Evolutionary conservation across 2,113 vertebrate genomes (phyloP), one percentile per base, ranked within the genome.

Genomic region (Bujurquina vittata): DNA sequence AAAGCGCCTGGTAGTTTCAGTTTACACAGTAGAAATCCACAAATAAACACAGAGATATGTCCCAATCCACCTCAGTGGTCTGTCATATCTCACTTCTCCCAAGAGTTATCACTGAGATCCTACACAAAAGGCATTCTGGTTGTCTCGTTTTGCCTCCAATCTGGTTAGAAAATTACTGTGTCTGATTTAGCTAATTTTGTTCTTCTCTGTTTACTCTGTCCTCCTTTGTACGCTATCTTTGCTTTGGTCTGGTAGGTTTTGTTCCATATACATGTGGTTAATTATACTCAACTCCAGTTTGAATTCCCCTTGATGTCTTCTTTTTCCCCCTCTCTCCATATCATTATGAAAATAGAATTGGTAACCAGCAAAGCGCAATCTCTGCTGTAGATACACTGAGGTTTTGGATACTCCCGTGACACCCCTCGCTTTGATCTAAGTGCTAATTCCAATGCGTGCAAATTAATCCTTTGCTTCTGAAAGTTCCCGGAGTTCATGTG

Each of bases 391-490:
- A 90, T 94, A 86, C 86, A 78, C 80, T 63, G 88, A 82, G 80
- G 72, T 88, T 89, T 87, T 67, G 76, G 90, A 84, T 86, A 59
- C 80, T 92, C 92, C 92, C 93, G 17, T 76, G 93, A 93, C 85
- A 46, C 73, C 65, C 9, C 67, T 78, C 14, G 23, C 92, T 95
- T 95, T 95, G 92, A 95, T 95, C 93, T 91, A 26, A 59, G 77
- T 40, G 4, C 88, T 93, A 93, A 95, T 94, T 94, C 93, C 80
- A 83, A 87, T 37, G 91, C 81, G 85, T 92, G 93, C 88, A 89
- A 92, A 94, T 94, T 90, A 94, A 94, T 95, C 93, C 90, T 83
- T 79, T 82, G 81, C 91, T 87, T 90, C 81, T 84, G 84, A 89
- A 91, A 91, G 94, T 93, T 93, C 90, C 81, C 90, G 10, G 61